These are phyloP conservation scores for Spea bombifrons DNA, from an alignment of 2,113 vertebrate genomes.

Conservation along the genomic window DNA sequence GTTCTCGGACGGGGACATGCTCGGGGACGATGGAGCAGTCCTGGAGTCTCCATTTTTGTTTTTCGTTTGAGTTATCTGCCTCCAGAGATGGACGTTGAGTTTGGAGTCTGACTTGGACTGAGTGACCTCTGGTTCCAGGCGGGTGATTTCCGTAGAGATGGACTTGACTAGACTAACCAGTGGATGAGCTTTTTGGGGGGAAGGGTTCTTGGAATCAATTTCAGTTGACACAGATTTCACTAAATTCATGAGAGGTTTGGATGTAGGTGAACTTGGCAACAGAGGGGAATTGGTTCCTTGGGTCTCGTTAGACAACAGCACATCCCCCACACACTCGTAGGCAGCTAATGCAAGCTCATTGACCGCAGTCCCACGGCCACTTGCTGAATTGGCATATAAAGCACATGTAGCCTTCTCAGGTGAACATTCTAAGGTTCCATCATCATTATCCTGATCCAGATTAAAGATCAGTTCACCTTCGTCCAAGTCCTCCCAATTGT, in stretches of 20 bases:
- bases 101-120: constrained; percentile 77
- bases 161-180: constrained; percentile 77
- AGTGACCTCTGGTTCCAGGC: constrained; percentile 70
- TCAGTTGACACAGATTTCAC: constrained; percentile 78
- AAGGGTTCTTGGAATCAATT: constrained; percentile 65
- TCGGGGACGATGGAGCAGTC: constrained; percentile 78
- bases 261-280: constrained; percentile 50
- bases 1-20: constrained; percentile 68
- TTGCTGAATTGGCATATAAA: too few species aligned
- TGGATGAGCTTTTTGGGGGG: constrained; percentile 67
- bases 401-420: neutral
- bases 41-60: constrained; percentile 67
- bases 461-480: constrained; percentile 66
- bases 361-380: neutral
- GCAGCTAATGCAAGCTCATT: constrained; percentile 58
- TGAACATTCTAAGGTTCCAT: constrained; percentile 47
- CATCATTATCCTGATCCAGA: constrained; percentile 60
- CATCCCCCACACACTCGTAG: constrained; percentile 48
- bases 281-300: neutral
- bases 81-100: constrained; percentile 75
- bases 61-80: constrained; percentile 73
- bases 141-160: constrained; percentile 75
- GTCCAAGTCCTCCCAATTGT: constrained; percentile 61
- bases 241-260: constrained; percentile 64
- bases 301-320: constrained; percentile 48